Base-by-base conservation (phyloP, 2,797 vertebrate species). In the Spatula clypeata region DNA sequence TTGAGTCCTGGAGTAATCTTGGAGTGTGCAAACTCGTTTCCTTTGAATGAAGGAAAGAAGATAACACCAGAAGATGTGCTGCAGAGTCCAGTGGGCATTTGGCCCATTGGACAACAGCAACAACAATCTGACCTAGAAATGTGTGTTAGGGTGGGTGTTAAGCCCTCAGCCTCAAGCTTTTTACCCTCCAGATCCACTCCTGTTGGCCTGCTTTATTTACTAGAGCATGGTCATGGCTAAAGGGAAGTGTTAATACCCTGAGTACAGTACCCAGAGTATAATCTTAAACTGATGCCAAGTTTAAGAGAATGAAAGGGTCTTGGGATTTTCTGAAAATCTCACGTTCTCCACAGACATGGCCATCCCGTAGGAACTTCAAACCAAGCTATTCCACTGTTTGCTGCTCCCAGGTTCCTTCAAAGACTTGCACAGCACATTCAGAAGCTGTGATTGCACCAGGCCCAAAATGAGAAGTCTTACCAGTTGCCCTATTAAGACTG, bases 91-190 rank as follows among this genome's bases (percentile, higher is more conserved):
- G 27, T 24, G 57, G 57, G 62, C 27, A 11, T 44, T 70, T 4
- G 27, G 32, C 38, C 36, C 0, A 0, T 0, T 29, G 32, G 57
- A 31, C 51, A 80, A 71, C 29, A 81, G 26, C 47, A 77, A n/a
- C 17, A 42, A 61, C 19, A 60, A 20, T 10, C 57, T 77, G 20
- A 90, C 45, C 20, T 44, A 27, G 79, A 70, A 69, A 21, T n/a
- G 20, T 9, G 3, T 76, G 31, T 26, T 36, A 44, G 32, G 29
- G n/a, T 1, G 3, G 9, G 12, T 32, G 29, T 71, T 67, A 19
- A 80, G 42, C 34, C 29, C 64, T 71, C 34, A 66, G 53, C 64
- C 21, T 60, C 57, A 42, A 24, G 11, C 2, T 1, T 54, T 88
- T 77, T 3, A 32, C 47, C 42, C 15, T 53, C 9, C 1, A 4